phyloP scores from a whole-genome alignment of 2,888 invertebrate genomes.

The Camptogramma bilineatum region DNA sequence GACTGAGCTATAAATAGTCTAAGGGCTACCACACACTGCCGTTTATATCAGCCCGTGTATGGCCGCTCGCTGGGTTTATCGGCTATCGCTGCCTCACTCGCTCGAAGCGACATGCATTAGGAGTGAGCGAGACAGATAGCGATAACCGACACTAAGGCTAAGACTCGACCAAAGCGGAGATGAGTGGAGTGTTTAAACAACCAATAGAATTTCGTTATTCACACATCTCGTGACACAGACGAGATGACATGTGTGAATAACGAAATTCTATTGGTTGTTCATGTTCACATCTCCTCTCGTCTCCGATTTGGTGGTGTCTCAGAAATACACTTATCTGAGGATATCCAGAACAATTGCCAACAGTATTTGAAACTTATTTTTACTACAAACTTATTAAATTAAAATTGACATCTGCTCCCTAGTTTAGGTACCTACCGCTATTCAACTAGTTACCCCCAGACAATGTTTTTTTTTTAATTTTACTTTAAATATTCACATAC shows the following conservation, averaged over 20 bases:
- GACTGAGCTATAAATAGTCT: constrained; percentile 29
- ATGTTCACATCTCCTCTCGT: too few relatives aligned
- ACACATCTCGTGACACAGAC: too few relatives aligned
- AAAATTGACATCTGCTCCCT: constrained; percentile 6
- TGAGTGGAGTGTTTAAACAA: too few relatives aligned
- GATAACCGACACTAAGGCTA: too few relatives aligned
- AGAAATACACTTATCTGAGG: constrained; percentile 12
- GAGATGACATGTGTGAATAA: too few relatives aligned
- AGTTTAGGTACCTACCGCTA: neutral
- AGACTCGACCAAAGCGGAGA: too few relatives aligned
- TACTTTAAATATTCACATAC: constrained; percentile 29
- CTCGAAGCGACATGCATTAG: neutral
- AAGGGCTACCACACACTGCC: neutral
- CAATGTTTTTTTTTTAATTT: constrained; percentile 11
- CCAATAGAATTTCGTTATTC: too few relatives aligned
- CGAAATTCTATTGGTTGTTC: too few relatives aligned
- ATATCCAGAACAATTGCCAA: neutral
- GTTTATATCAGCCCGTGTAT: too few relatives aligned
- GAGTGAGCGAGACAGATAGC: constrained; percentile 5
- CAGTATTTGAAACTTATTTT: constrained; percentile 14
- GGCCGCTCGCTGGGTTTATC: too few relatives aligned
- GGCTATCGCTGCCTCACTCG: constrained; percentile 4
- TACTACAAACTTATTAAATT: constrained; percentile 14
- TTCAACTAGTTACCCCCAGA: constrained; percentile 13
- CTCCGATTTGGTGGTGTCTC: too few relatives aligned